A percentile compares a stretch with the other conserved stretches of the same genome.
phyloP scores from a whole-genome alignment of 2,797 vertebrate genomes.

The Nyctibius grandis region DNA sequence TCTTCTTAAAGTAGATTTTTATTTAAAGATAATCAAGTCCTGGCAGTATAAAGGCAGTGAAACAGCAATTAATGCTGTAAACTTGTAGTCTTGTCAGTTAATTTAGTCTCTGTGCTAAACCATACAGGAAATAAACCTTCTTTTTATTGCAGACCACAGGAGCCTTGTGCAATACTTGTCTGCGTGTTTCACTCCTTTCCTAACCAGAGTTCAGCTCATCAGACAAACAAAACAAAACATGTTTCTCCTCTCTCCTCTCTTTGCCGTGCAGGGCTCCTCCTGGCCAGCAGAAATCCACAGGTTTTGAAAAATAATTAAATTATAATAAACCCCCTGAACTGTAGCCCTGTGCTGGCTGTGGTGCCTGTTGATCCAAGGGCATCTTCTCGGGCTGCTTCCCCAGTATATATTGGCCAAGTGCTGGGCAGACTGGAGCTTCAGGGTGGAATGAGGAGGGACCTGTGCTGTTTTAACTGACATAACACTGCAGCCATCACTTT shows the following conservation, averaged over 20 bases:
- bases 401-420: not conserved
- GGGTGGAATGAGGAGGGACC: not conserved
- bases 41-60: not conserved
- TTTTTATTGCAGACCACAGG: not conserved
- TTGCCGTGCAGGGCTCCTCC: not conserved
- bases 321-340: not conserved
- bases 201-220: not conserved
- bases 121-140: not conserved
- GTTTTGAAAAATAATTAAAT: not conserved
- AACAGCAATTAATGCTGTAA: conserved; percentile 20
- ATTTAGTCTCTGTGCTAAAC: conserved; percentile 1
- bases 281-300: not conserved
- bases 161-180: not conserved
- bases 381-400: not conserved
- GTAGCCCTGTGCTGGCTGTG: not conserved
- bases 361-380: not conserved
- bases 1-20: not conserved
- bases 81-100: not conserved
- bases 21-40: not conserved
- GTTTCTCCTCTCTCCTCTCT: not conserved
- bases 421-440: not conserved
- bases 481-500: not conserved
- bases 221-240: not conserved
- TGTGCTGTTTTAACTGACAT: not conserved
- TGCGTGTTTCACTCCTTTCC: not conserved